Conservation (phyloP, 2,888 invertebrate genomes). For the Campoletis raptor region DNA sequence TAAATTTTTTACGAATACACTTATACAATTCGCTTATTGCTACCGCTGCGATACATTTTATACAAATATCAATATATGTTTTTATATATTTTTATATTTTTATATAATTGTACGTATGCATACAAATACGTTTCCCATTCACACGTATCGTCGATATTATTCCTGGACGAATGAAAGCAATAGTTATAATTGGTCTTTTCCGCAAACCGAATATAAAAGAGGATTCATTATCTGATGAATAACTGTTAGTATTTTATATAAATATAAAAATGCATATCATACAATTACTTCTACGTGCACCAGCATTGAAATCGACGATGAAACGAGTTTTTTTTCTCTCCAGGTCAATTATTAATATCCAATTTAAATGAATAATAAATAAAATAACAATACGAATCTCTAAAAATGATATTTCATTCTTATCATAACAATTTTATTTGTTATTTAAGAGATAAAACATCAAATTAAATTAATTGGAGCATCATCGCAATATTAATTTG, state of each 20-base stretch:
- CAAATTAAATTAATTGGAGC: background rate
- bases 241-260: background rate
- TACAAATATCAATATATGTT: background rate
- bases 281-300: background rate
- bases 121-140: constrained; percentile 10
- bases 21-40: background rate
- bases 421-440: background rate
- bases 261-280: background rate
- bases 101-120: background rate
- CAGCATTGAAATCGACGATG: background rate
- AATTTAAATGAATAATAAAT: background rate
- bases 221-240: constrained; percentile 16
- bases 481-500: background rate
- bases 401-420: background rate
- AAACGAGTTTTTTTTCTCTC: background rate
- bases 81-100: background rate
- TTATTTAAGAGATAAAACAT: background rate
- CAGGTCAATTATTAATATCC: background rate
- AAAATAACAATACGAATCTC: background rate
- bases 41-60: background rate
- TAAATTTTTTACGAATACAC: background rate
- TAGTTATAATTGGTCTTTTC: constrained; percentile 77
- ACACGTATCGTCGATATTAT: constrained; percentile 61
- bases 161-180: constrained; percentile 74
- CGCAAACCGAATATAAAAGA: constrained; percentile 65